Base-by-base conservation (phyloP, 2,113 vertebrate species). In the Cryptoleucopteryx plumbea region DNA sequence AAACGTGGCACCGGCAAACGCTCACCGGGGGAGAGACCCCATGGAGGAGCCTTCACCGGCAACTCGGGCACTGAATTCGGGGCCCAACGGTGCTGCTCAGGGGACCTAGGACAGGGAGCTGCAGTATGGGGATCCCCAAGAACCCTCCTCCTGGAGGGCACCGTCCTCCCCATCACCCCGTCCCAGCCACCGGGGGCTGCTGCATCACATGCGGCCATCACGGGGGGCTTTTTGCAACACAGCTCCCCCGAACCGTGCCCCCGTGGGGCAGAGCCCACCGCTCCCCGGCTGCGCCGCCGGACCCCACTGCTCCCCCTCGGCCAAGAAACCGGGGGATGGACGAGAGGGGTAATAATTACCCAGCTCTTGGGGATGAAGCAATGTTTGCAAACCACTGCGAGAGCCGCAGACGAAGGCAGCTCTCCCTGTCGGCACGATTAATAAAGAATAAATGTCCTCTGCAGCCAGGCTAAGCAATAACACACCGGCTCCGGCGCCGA, bases 391-490 rank as follows among this genome's bases (percentile, higher is more conserved):
- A 94, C 11, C 31, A 0, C 95, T 25, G 52, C 4, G 4, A 21
- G 85, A 42, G 71, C 95, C 3, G 26, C 91, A 70, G 91, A 22
- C 19, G 2, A 68, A 80, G 59, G 90, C 92, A 77, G 91, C 67
- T 77, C 70, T 71, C 82, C 56, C 82, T 16, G 2, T 8, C 59
- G 47, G 72, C 7, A 13, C 71, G 95, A 95, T 94, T 94, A 94
- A 92, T 84, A 86, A 79, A 81, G 86, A 94, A 93, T 53, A 92
- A 92, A 94, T 43, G 79, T 93, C 83, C 90, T 86, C 72, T 83
- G 88, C 93, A 94, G 93, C 89, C 91, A 72, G 94, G 89, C 91
- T 89, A 38, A 89, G 94, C 95, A 93, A 87, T 77, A 86, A 73
- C 52, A 42, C 18, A 6, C 22, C 9, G 1, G 86, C 94, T 26